phyloP scores from a whole-genome alignment of 2,888 invertebrate genomes.

The Ecdyonurus torrentis region DNA sequence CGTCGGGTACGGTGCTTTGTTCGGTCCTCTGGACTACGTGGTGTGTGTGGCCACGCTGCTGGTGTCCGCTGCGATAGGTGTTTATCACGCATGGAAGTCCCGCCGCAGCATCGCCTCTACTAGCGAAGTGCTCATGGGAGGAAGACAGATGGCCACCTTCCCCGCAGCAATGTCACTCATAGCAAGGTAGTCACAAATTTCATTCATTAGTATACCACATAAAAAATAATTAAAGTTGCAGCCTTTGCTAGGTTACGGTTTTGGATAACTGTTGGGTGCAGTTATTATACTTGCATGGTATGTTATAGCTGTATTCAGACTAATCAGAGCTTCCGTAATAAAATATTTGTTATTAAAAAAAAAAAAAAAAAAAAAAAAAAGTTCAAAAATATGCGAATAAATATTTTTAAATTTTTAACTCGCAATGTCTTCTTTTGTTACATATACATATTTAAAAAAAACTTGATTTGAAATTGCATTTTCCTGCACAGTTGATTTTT shows the following conservation, averaged over 20 bases:
- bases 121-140: slow-evolving; percentile 62
- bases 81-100: slow-evolving; percentile 62
- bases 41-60: slow-evolving; percentile 61
- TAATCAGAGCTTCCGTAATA: too few species aligned
- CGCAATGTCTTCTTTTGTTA: too few species aligned
- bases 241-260: neutral
- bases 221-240: neutral
- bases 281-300: too few species aligned
- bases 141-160: slow-evolving; percentile 61
- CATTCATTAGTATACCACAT: neutral
- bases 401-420: neutral
- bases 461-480: too few species aligned
- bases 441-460: too few species aligned
- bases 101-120: slow-evolving; percentile 29
- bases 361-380: too few species aligned
- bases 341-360: too few species aligned
- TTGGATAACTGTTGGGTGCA: too few species aligned
- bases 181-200: slow-evolving; percentile 43
- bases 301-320: too few species aligned
- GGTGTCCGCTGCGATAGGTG: slow-evolving; percentile 57
- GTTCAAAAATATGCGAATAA: neutral
- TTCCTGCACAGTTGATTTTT: too few species aligned
- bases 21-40: slow-evolving; percentile 39
- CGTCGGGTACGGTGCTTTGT: neutral
- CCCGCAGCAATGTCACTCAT: slow-evolving; percentile 73